These are phyloP conservation scores for Tethya wilhelma DNA, from an alignment of 37 sponge, comb jelly and placozoan species.

Conservation along the genomic window DNA sequence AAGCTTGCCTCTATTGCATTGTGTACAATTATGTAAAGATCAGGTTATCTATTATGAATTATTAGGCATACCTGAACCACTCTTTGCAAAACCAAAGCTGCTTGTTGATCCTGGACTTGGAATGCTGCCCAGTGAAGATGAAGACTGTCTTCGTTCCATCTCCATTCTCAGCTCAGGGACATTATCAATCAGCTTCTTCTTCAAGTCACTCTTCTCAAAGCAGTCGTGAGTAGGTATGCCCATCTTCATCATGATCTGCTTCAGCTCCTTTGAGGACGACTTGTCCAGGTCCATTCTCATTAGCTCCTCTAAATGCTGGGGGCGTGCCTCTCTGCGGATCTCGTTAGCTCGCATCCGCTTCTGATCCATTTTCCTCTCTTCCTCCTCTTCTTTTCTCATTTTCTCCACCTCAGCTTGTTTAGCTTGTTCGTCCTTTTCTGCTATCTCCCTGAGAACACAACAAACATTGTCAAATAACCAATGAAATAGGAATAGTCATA, in stretches of 20 bases:
- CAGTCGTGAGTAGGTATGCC: conserved; percentile 55
- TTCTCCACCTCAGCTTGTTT: conserved; percentile 31
- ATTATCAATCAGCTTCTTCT: conserved; percentile 50
- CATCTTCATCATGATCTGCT: conserved; percentile 67
- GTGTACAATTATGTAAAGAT: too few relatives aligned
- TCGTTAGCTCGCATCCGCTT: conserved; percentile 18
- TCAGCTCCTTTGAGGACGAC: conserved; percentile 47
- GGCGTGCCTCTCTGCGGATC: conserved; percentile 26
- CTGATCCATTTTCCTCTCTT: conserved; percentile 35
- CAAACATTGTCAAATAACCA: background rate
- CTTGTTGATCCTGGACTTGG: background rate
- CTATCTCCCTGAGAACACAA: conserved; percentile 29
- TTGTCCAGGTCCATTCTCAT: conserved; percentile 63
- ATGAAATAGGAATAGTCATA: too few relatives aligned
- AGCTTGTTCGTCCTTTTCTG: conserved; percentile 43
- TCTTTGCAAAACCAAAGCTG: background rate
- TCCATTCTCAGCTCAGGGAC: conserved; percentile 61
- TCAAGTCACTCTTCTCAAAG: conserved; percentile 47
- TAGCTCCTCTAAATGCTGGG: conserved; percentile 52
- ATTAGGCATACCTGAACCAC: too few relatives aligned
- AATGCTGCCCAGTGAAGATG: background rate
- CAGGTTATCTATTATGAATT: too few relatives aligned
- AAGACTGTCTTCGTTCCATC: conserved; percentile 7
- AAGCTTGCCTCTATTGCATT: too few relatives aligned
- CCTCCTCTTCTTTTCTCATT: conserved; percentile 56